Conservation (phyloP, 2,888 invertebrate species). For the Danaus chrysippus region DNA sequence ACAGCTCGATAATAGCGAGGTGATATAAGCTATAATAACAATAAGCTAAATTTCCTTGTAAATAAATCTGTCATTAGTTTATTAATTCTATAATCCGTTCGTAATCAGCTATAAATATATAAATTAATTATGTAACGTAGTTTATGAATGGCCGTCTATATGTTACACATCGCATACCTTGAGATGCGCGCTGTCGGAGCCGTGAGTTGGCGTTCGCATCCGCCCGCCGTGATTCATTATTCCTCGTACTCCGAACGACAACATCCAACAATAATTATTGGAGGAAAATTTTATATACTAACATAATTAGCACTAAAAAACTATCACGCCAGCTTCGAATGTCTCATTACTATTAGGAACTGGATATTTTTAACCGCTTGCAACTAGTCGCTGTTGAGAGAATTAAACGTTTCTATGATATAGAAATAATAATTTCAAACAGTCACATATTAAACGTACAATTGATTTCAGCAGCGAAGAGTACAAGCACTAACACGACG, state of each 20-base stretch:
- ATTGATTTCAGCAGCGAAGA: constrained; percentile 77
- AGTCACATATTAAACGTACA: constrained; percentile 44
- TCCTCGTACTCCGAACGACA: constrained; percentile 48
- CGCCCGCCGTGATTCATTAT: constrained; percentile 48
- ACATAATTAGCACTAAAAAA: constrained; percentile 9
- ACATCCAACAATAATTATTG: constrained; percentile 18
- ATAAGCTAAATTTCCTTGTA: background rate
- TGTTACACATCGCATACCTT: constrained; percentile 39
- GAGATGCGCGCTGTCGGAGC: constrained; percentile 30
- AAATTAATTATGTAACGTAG: constrained; percentile 39
- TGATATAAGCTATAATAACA: background rate
- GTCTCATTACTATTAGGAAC: too few species aligned
- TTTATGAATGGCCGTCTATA: constrained; percentile 64
- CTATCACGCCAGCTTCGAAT: too few species aligned
- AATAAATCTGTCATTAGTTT: background rate
- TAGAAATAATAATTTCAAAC: constrained; percentile 25
- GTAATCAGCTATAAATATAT: constrained; percentile 6
- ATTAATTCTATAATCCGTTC: constrained; percentile 1
- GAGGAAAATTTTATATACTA: constrained; percentile 22
- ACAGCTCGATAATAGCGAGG: background rate
- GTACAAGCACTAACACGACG: constrained; percentile 74
- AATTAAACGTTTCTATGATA: constrained; percentile 48
- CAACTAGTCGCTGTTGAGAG: constrained; percentile 75
- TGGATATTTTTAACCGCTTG: constrained; percentile 44
- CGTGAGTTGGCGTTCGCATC: constrained; percentile 37